Percentiles rank a stretch among this genome's conserved stretches.
Conservation (phyloP, 2,888 invertebrate species). For the Polydrusus tereticollis region DNA sequence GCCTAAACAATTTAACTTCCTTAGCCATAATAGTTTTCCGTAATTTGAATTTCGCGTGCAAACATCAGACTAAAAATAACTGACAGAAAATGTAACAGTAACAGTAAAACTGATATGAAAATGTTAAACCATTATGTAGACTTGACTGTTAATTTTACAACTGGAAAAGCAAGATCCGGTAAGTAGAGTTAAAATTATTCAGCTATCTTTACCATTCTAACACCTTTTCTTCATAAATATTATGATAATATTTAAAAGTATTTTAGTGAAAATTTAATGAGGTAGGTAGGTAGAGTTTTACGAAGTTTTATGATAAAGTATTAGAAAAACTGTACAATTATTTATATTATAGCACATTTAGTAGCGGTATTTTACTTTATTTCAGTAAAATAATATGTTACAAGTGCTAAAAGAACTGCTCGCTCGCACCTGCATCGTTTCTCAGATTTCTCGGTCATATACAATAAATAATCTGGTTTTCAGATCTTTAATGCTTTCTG, state of each 20-base stretch:
- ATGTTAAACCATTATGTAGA: neutral
- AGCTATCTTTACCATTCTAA: neutral
- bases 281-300: no score
- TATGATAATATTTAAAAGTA: neutral
- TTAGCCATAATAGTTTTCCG: neutral
- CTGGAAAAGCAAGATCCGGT: neutral
- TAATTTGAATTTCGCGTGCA: conserved; percentile 3
- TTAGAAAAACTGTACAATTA: no score
- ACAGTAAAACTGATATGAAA: neutral
- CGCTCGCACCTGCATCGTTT: no score
- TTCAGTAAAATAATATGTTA: no score
- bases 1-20: neutral
- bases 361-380: no score
- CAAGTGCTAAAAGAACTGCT: no score
- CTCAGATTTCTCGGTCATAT: no score
- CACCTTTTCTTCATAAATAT: neutral
- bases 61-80: neutral
- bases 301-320: neutral
- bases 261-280: neutral
- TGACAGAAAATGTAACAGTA: neutral
- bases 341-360: no score
- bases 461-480: no score
- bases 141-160: neutral
- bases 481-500: no score
- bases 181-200: neutral